Evolutionary conservation across 1,140 invertebrate genomes (phyloP), one percentile per base, ranked within the genome.

Genomic region (Octopus sinensis): DNA sequence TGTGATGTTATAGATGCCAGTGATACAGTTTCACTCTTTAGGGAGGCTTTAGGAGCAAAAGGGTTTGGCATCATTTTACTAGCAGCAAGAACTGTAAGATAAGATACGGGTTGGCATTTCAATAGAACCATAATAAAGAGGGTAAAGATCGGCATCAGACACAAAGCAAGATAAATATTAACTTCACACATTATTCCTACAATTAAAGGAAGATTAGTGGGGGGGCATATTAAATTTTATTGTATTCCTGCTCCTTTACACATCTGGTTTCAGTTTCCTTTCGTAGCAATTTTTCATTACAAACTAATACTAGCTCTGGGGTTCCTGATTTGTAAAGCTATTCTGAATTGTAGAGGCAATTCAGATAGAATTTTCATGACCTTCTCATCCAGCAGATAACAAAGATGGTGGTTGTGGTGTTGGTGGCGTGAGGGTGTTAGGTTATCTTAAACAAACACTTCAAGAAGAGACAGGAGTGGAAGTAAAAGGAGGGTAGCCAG

Each of bases 51-150:
- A 10, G 75, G 43, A 13, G 75, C 75, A 76, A 76, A 76, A 23
- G 75, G 75, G 75, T 76, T 76, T 30, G 10, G 75, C 23, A 76
- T 76, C 75, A 76, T 76, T 30, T 76, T 76, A 23, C 75, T 76
- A 30, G 75, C 17, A 76, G 9, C 75, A 76, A 76, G 23, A 51
- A 51, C 10, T 76, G 23, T 9, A 76, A 76, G 23, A 76, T 17
- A 62, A 62, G 17, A 62, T 12, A 62, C 9, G 9, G 56, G 17
- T 12, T 17, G 56, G 9, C 56, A 62, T 62, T 17, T 12, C 9
- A 17, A 12, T 12, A 62, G 56, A 9, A 62, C 56, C 9, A 12
- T 62, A 12, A 9, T 17, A 62, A 62, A 12, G 9, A 62, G 4
- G 1, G 17, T 12, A 2, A 12, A 17, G 17, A 62, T 62, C 4